phyloP scores from a whole-genome alignment of 1,140 invertebrate species.

The Calliopsis andreniformis region DNA sequence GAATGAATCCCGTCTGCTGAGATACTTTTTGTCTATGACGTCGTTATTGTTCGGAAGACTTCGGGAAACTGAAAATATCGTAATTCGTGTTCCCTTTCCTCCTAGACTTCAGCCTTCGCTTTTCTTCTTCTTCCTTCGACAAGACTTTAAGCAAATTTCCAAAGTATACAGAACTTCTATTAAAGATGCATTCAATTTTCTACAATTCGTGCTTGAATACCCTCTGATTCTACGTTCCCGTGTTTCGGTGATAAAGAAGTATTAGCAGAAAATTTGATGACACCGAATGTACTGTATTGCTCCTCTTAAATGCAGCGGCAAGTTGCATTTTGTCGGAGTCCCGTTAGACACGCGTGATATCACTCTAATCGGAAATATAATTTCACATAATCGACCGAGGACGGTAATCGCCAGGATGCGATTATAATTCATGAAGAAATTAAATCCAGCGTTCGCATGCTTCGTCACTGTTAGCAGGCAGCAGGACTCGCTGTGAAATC shows the following conservation, averaged over 20 bases:
- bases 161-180: background rate
- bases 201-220: background rate
- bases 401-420: background rate
- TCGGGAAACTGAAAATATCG: background rate
- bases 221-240: background rate
- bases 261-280: too few relatives aligned
- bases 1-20: background rate
- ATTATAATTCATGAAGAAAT: conserved; percentile 15
- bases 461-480: background rate
- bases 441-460: background rate
- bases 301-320: background rate
- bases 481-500: background rate
- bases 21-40: conserved; percentile 9
- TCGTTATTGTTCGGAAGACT: background rate
- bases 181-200: conserved; percentile 9
- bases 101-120: background rate
- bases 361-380: conserved; percentile 2
- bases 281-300: too few relatives aligned
- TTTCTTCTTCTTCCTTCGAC: background rate
- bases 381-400: background rate
- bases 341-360: background rate
- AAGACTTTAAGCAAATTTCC: background rate
- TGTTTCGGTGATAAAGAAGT: background rate
- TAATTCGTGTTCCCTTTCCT: background rate
- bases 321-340: background rate